These are phyloP conservation scores for Anoplopoma fimbria DNA, from an alignment of 2,113 vertebrate genomes.

Conservation along the genomic window DNA sequence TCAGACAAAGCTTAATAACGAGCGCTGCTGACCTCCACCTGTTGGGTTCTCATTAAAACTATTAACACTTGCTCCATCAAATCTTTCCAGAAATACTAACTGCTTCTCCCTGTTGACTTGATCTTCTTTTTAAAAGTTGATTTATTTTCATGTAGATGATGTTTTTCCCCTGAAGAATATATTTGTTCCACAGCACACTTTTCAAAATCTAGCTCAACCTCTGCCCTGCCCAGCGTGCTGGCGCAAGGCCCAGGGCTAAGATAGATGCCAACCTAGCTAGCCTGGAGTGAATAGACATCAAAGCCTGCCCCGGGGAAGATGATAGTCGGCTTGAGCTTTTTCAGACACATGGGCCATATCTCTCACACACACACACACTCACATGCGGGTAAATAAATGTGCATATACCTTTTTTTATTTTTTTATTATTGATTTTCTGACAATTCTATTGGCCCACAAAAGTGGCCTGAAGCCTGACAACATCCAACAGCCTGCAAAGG, in stretches of 20 bases:
- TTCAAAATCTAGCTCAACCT: slow-evolving; percentile 51
- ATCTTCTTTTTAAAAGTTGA: slow-evolving; percentile 60
- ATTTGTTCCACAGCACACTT: slow-evolving; percentile 39
- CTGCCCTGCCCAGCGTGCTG: slow-evolving; percentile 45
- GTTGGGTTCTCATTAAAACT: slow-evolving; percentile 62
- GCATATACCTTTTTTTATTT: slow-evolving; percentile 21
- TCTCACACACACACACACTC: slow-evolving; percentile 24
- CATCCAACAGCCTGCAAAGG: slow-evolving; percentile 7
- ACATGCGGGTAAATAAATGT: neutral
- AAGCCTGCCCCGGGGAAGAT: slow-evolving; percentile 47
- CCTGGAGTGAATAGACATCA: slow-evolving; percentile 64
- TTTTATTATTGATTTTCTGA: slow-evolving; percentile 54
- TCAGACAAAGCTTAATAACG: slow-evolving; percentile 66
- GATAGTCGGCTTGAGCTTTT: slow-evolving; percentile 30
- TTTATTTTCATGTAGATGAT: slow-evolving; percentile 53
- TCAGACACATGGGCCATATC: slow-evolving; percentile 31
- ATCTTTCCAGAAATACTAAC: slow-evolving; percentile 47
- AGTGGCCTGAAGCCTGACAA: slow-evolving; percentile 22
- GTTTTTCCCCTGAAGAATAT: slow-evolving; percentile 35
- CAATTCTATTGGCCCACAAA: slow-evolving; percentile 11
- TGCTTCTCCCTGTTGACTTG: slow-evolving; percentile 51
- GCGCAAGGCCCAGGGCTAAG: slow-evolving; percentile 37
- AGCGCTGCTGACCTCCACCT: slow-evolving; percentile 51
- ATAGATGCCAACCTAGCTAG: slow-evolving; percentile 60
- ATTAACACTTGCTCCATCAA: slow-evolving; percentile 56